Base-by-base conservation (phyloP, 2,797 vertebrate genomes). In the Typhlichthys eigenmanni region DNA sequence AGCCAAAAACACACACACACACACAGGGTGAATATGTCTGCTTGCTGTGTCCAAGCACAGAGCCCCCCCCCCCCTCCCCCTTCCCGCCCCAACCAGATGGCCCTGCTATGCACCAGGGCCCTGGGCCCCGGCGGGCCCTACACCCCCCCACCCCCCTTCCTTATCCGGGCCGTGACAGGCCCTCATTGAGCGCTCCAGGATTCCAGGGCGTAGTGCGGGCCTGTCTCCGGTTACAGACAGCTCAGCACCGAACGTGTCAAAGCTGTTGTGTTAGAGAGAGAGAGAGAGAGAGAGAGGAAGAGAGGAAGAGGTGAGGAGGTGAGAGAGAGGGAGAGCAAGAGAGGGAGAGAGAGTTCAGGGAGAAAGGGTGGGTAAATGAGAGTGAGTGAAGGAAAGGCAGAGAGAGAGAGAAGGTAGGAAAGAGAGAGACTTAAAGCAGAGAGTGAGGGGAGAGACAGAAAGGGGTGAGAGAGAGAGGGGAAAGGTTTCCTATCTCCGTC, bases 241-340 rank as follows among this genome's bases (percentile, higher is more conserved):
- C 75, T 60, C 60, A 47, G 70, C 53, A 34, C 69, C 16, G 74
- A 79, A 80, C 87, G 78, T 91, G 89, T 88, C 81, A 74, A 79
- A 80, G 74, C 74, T 92, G 88, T 91, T 91, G 77, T 90, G 90
- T 88, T 89, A 88, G 79, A 80, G 75, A 74, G 55, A 67, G 55
- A 68, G 66, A 75, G 47, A 75, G 71, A 76, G 63, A 76, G 75
- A 84, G 59, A 71, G 71, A 70, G 71, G 83, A n/a, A 68, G 49
- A 85, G 84, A 88, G 87, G 4, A 74, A 71, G 47, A n/a, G 68
- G 69, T 80, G 34, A 34, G 34, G 34, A 7, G 7, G 34, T 5
- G 34, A 34, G 34, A 34, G 34, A 34, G 34, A 34, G 34, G 0
- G 34, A 34, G 34, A 34, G 34, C 1, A 0, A 34, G 34, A 34